Percentiles rank a stretch among this genome's conserved stretches.
These are phyloP conservation scores for Agrypnia vestita DNA, from an alignment of 1,140 invertebrate species.

Conservation along the genomic window DNA sequence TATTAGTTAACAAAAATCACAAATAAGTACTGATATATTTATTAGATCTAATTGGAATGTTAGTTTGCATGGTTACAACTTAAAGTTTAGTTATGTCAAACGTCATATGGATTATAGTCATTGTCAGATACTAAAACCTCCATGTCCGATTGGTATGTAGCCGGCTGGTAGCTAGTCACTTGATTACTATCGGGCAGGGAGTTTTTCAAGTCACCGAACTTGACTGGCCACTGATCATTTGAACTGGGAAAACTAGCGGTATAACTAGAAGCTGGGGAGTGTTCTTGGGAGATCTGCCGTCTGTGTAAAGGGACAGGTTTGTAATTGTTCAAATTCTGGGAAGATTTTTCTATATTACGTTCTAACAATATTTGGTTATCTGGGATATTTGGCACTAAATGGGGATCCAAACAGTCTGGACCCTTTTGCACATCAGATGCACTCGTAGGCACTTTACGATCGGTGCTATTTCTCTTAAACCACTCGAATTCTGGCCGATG, in stretches of 20 bases:
- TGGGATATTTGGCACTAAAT: conserved; percentile 59
- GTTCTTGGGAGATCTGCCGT: conserved; percentile 2
- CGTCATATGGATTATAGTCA: conserved; percentile 57
- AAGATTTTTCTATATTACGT: conserved; percentile 48
- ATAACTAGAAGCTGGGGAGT: conserved; percentile 24
- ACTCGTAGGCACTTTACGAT: conserved; percentile 45
- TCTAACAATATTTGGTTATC: conserved; percentile 56
- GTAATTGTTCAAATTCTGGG: neutral
- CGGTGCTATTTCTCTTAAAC: conserved; percentile 38
- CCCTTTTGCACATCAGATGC: conserved; percentile 26
- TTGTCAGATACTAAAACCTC: conserved; percentile 60
- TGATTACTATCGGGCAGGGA: conserved; percentile 51
- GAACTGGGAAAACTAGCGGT: conserved; percentile 4
- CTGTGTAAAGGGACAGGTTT: conserved; percentile 13
- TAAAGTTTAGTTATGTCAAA: conserved; percentile 54
- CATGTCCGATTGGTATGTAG: conserved; percentile 54
- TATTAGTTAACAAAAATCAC: conserved; percentile 44
- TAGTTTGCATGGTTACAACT: conserved; percentile 8
- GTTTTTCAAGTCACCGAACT: conserved; percentile 57
- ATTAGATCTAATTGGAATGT: conserved; percentile 1
- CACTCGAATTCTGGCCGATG: conserved; percentile 58
- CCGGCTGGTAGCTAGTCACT: neutral
- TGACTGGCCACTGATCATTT: conserved; percentile 37
- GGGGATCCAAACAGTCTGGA: conserved; percentile 57
- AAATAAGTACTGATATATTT: conserved; percentile 14